Evolutionary conservation across 2,113 vertebrate genomes (phyloP).

Genomic region (Morone saxatilis): DNA sequence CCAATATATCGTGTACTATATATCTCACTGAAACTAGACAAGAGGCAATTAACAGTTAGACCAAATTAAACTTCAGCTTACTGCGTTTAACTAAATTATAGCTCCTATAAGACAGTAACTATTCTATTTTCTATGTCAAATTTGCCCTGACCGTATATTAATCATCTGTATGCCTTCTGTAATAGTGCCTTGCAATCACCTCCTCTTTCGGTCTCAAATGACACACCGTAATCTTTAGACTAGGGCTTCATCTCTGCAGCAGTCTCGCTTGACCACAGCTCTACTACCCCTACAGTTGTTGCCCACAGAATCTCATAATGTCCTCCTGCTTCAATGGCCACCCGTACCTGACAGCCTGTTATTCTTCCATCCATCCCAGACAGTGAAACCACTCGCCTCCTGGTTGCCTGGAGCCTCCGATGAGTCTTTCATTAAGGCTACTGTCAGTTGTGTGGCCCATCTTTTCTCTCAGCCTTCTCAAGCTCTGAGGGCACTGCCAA

Average conservation of each 20-base stretch:
- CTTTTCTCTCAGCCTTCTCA: constrained; percentile 61
- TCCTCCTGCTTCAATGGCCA: constrained; percentile 36
- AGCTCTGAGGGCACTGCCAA: constrained; percentile 78
- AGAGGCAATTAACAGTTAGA: neutral
- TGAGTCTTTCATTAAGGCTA: constrained; percentile 84
- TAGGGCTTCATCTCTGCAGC: constrained; percentile 29
- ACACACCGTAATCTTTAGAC: constrained; percentile 38
- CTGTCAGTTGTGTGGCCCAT: constrained; percentile 76
- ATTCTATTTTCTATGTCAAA: constrained; percentile 8
- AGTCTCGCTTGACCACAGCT: constrained; percentile 44
- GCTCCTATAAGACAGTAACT: neutral
- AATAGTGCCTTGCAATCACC: neutral
- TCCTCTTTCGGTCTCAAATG: constrained; percentile 31
- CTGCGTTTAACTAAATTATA: neutral
- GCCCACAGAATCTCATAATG: constrained; percentile 65
- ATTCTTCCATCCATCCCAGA: constrained; percentile 64
- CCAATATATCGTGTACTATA: neutral
- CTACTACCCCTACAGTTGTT: constrained; percentile 45
- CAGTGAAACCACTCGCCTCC: constrained; percentile 59
- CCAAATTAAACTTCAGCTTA: constrained; percentile 5
- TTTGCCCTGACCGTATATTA: neutral
- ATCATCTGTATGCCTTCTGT: neutral
- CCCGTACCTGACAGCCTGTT: constrained; percentile 62
- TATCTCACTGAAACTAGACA: constrained; percentile 34
- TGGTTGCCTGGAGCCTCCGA: constrained; percentile 63